Evolutionary conservation across 2,797 vertebrate genomes (phyloP).

Genomic region (Lepilemur ruficaudatus): DNA sequence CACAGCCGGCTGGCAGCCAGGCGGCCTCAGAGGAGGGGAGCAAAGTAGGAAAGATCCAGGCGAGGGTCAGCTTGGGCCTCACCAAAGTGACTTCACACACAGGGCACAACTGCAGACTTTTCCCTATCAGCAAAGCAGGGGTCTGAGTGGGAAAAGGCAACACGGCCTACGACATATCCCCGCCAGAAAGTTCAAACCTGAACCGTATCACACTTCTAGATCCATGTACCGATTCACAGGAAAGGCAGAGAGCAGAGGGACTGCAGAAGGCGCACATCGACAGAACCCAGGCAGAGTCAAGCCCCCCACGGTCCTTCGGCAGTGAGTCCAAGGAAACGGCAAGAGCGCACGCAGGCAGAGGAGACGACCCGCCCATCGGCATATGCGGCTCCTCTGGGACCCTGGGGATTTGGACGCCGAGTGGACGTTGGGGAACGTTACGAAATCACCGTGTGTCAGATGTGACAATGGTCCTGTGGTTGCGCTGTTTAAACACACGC

Average conservation of each 20-base stretch:
- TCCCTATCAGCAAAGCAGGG: not conserved
- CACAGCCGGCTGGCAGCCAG: not conserved
- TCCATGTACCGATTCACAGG: not conserved
- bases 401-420: not conserved
- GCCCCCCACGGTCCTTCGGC: not conserved
- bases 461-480: not conserved
- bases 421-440: not conserved
- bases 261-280: not conserved
- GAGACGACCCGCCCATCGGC: not conserved
- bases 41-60: not conserved
- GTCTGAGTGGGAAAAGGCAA: not conserved
- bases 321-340: not conserved
- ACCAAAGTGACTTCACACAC: not conserved
- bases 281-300: not conserved
- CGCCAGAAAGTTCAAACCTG: not conserved
- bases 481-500: not conserved
- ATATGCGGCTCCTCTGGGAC: not conserved
- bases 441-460: not conserved
- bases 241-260: not conserved
- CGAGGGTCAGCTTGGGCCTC: not conserved
- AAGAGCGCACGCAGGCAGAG: not conserved
- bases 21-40: not conserved
- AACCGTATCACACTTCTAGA: not conserved
- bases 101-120: not conserved
- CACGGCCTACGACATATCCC: not conserved